Conservation (phyloP, 2,797 vertebrate genomes). For the Phaenicophaeus curvirostris region DNA sequence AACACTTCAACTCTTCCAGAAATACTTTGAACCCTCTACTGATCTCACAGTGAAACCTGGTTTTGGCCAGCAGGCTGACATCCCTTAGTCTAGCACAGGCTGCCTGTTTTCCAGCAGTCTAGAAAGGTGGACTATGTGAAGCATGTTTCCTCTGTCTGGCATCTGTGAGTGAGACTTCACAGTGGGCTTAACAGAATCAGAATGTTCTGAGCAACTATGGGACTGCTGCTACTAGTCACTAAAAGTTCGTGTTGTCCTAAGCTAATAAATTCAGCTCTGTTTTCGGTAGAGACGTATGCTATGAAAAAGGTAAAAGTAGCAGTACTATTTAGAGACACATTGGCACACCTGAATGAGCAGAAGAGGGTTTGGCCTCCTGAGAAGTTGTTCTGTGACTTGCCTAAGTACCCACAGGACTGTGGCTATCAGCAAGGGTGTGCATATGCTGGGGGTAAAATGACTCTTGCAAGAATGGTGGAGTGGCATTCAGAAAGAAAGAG, state of each 20-base stretch:
- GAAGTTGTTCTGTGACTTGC: background rate
- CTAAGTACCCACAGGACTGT: background rate
- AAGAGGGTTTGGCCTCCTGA: background rate
- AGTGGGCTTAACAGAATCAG: conserved; percentile 25
- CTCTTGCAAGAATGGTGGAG: background rate
- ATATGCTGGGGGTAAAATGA: background rate
- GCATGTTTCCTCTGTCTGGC: background rate
- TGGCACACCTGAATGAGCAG: background rate
- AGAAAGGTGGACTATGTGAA: background rate
- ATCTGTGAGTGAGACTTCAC: background rate
- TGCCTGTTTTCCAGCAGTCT: background rate
- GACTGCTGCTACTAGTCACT: conserved; percentile 6
- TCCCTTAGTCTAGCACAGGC: background rate
- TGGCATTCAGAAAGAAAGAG: background rate
- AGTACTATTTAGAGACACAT: background rate
- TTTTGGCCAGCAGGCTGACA: background rate
- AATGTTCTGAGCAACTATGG: background rate
- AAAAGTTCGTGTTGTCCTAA: conserved; percentile 31
- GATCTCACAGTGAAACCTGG: background rate
- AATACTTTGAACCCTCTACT: background rate
- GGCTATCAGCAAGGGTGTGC: background rate
- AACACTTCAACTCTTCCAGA: background rate
- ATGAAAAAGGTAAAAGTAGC: conserved; percentile 4
- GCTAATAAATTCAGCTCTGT: conserved; percentile 15
- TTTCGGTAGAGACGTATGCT: background rate